Evolutionary conservation across 1,140 invertebrate species (phyloP).

Genomic region (Drosophila tristis): DNA sequence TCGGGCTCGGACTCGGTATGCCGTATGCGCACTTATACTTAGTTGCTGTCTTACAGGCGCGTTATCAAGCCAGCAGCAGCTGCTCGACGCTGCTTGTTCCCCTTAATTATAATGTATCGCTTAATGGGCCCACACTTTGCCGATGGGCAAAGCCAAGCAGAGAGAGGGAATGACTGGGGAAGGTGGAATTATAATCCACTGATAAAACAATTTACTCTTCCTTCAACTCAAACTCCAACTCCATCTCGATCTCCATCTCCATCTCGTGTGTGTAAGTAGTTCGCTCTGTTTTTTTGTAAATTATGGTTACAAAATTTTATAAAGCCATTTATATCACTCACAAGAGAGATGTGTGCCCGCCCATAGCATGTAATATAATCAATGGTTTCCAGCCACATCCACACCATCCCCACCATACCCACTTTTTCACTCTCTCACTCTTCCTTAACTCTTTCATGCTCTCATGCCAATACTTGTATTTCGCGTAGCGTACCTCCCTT

Average conservation of each 20-base stretch:
- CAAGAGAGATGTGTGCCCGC: slow-evolving; percentile 20
- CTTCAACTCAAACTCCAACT: slow-evolving; percentile 34
- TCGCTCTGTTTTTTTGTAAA: slow-evolving; percentile 31
- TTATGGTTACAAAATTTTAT: slow-evolving; percentile 81
- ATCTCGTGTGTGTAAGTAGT: neutral
- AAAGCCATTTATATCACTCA: slow-evolving; percentile 82
- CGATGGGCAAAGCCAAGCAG: slow-evolving; percentile 26
- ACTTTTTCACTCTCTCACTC: slow-evolving; percentile 3
- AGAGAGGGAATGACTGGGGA: neutral
- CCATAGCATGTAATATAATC: slow-evolving; percentile 58
- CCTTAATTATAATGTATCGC: slow-evolving; percentile 73
- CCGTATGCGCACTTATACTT: slow-evolving; percentile 50
- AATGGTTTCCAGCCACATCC: slow-evolving; percentile 34
- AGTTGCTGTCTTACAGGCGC: slow-evolving; percentile 48
- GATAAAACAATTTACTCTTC: slow-evolving; percentile 73
- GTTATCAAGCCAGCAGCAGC: slow-evolving; percentile 53
- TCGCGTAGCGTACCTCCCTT: slow-evolving; percentile 18
- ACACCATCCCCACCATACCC: neutral
- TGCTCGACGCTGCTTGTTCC: slow-evolving; percentile 43
- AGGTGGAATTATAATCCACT: slow-evolving; percentile 49
- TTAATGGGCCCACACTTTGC: slow-evolving; percentile 69
- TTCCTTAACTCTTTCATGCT: neutral
- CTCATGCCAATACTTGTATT: too few relatives aligned
- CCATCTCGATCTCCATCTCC: slow-evolving; percentile 4
- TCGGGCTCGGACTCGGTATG: slow-evolving; percentile 10